Evolutionary conservation across 2,888 invertebrate species (phyloP), one percentile per base, ranked within the genome.

Genomic region (Cordilura impudica): DNA sequence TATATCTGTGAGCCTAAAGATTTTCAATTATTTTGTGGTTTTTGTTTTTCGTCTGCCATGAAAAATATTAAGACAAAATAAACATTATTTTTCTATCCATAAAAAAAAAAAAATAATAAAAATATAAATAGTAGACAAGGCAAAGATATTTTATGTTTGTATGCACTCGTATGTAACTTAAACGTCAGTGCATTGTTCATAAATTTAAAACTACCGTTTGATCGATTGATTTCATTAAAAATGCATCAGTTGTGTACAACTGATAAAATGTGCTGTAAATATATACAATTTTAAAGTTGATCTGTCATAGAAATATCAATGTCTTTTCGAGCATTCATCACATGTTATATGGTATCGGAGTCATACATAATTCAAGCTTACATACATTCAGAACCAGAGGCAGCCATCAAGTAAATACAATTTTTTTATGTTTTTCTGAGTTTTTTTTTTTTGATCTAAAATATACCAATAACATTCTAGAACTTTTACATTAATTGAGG

Each of bases 221-320:
- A 87, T 87, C 87, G 88, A 88, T 87, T 84, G 87, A 82, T 87
- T 87, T 87, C 88, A 88, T 87, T 88, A 86, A 84, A 87, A 87
- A 86, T 87, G 87, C 87, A 88, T 86, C 88, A 63, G 61, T 53
- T 67, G 58, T n/a, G n/a, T n/a, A n/a, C 86, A 84, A 87, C 87
- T 86, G 85, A 85, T 86, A 84, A 60, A 60, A 43, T 67, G 53
- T 61, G 58, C 31, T 45, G 29, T 49, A 51, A 21, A 19, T 21
- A 6, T n/a, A 39, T 4, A 7, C 8, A 31, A 72, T 61, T 53
- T 29, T 43, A 5, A 63, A 47, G 72, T 56, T 86, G 87, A 88
- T 88, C 87, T 87, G 86, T 87, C 87, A 86, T 85, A 86, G 84
- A 81, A 84, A 83, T 82, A 82, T 83, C 18, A 31, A 61, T 43